phyloP scores from a whole-genome alignment of 2,113 vertebrate genomes.

The Pelecanus crispus region DNA sequence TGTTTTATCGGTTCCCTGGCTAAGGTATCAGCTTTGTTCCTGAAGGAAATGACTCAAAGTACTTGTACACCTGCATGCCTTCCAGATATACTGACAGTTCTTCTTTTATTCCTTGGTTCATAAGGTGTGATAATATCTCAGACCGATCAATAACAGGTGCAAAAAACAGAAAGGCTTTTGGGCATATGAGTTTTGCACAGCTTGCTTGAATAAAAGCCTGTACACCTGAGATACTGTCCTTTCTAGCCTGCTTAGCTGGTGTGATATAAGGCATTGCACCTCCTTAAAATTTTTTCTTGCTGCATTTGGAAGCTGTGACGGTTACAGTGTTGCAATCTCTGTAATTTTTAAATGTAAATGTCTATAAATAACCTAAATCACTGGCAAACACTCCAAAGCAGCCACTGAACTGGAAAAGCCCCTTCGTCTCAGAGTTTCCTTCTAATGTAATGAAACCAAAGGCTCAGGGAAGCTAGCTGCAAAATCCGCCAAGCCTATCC shows the following conservation, averaged over 20 bases:
- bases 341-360: not conserved
- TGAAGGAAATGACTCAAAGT: not conserved
- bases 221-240: not conserved
- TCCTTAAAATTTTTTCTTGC: not conserved
- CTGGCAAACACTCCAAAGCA: not conserved
- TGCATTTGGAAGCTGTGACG: not conserved
- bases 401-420: not conserved
- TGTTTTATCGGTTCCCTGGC: not conserved
- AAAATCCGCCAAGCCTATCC: not conserved
- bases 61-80: not conserved
- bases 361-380: not conserved
- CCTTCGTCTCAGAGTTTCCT: not conserved
- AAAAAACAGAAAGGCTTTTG: not conserved
- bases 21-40: not conserved
- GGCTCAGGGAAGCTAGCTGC: not conserved
- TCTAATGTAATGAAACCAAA: not conserved
- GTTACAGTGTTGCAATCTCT: not conserved
- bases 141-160: not conserved
- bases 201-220: not conserved
- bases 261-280: not conserved
- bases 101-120: not conserved
- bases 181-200: not conserved
- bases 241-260: not conserved
- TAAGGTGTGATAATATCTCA: not conserved
- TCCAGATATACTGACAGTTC: not conserved